Evolutionary conservation across 2,888 invertebrate genomes (phyloP).

Genomic region (Druceiella hillmani): DNA sequence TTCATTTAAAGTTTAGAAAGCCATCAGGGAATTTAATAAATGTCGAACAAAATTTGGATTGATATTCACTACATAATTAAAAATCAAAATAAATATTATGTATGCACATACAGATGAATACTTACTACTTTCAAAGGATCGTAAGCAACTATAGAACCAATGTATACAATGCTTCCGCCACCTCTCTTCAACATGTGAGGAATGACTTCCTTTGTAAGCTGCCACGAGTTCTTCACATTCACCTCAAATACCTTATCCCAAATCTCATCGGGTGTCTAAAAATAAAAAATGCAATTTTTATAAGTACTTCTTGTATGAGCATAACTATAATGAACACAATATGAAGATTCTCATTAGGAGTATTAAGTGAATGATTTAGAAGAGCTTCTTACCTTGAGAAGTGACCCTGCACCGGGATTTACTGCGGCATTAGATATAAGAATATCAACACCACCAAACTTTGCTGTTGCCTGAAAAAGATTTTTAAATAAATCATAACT

Average conservation of each 20-base stretch:
- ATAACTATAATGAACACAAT: too few species aligned
- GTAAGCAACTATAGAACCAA: constrained; percentile 73
- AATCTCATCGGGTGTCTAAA: constrained; percentile 58
- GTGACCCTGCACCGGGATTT: constrained; percentile 67
- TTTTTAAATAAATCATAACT: too few species aligned
- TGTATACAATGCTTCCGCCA: constrained; percentile 67
- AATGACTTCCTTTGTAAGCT: constrained; percentile 70
- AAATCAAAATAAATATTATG: too few species aligned
- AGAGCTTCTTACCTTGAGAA: constrained; percentile 52
- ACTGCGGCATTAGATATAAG: constrained; percentile 81
- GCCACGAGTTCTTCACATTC: constrained; percentile 75
- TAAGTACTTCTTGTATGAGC: too few species aligned
- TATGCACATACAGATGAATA: too few species aligned
- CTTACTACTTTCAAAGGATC: constrained; percentile 30
- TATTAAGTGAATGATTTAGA: too few species aligned
- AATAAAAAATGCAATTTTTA: too few species aligned
- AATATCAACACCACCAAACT: constrained; percentile 76
- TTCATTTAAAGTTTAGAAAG: too few species aligned
- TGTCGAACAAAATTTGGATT: too few species aligned
- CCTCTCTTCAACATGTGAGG: constrained; percentile 66
- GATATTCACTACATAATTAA: too few species aligned
- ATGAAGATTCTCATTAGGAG: too few species aligned
- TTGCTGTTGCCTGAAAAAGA: constrained; percentile 50
- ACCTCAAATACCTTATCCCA: constrained; percentile 89
- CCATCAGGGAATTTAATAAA: too few species aligned